A percentile compares a stretch with the other conserved stretches of the same genome.
These are phyloP conservation scores for Picathartes gymnocephalus DNA, from an alignment of 2,113 vertebrate genomes.

Conservation along the genomic window DNA sequence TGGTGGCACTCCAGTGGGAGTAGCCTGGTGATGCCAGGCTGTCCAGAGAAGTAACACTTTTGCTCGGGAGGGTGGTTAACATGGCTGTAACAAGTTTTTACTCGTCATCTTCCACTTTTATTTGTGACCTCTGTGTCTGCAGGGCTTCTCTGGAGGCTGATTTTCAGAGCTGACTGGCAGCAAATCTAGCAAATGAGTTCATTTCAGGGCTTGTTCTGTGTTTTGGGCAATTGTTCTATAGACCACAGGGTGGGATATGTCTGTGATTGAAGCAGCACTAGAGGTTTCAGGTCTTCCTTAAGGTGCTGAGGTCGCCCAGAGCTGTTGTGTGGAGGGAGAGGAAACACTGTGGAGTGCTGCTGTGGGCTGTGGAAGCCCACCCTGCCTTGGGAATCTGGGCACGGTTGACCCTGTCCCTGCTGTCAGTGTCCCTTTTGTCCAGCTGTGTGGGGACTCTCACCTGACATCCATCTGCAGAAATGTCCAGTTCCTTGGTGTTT, in stretches of 20 bases:
- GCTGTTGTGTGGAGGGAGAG: neutral
- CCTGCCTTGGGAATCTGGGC: neutral
- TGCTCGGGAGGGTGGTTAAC: neutral
- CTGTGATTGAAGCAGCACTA: neutral
- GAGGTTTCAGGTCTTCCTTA: neutral
- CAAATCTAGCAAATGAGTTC: neutral
- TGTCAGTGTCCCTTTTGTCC: neutral
- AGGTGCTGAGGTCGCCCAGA: neutral
- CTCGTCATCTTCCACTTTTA: neutral
- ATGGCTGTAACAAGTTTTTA: neutral
- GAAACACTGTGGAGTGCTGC: neutral
- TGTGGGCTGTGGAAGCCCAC: neutral
- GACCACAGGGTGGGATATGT: accelerated
- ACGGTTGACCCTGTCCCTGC: neutral
- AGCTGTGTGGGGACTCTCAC: neutral
- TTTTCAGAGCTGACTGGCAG: neutral
- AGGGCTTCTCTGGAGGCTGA: neutral
- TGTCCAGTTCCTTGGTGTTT: neutral
- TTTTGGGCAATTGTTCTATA: neutral
- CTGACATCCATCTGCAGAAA: accelerated
- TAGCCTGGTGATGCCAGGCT: neutral
- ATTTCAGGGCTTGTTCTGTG: neutral
- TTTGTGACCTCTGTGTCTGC: neutral
- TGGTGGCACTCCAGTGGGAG: neutral
- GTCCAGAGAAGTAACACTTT: neutral